phyloP scores from a whole-genome alignment of 2,797 vertebrate genomes.

The Megaceryle alcyon region DNA sequence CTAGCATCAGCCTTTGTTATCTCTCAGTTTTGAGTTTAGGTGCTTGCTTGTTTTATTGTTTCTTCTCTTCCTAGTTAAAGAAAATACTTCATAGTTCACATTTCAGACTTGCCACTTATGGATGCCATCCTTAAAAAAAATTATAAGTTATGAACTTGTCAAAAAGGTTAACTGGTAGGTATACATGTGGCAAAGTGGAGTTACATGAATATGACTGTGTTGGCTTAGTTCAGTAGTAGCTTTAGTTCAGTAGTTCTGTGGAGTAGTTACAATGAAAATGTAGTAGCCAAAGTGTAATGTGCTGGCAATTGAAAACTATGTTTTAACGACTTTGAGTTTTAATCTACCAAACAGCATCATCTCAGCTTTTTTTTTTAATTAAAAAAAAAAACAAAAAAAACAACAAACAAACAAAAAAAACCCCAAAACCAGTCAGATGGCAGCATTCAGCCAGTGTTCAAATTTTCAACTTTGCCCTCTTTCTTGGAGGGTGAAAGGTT shows the following conservation, averaged over 20 bases:
- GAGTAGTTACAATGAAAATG: background rate
- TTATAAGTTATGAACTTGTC: background rate
- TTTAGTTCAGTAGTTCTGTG: background rate
- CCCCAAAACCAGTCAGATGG: background rate
- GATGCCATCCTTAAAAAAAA: background rate
- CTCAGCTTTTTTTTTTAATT: background rate
- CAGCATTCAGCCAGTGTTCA: background rate
- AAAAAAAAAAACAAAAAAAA: too few species aligned
- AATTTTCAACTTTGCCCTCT: background rate
- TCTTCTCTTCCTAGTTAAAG: background rate
- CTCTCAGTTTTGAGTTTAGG: background rate
- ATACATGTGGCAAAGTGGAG: background rate
- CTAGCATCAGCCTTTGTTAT: background rate
- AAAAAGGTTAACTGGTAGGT: background rate
- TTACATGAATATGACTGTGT: fast-evolving
- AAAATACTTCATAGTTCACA: fast-evolving
- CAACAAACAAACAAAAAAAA: too few species aligned
- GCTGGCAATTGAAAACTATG: background rate
- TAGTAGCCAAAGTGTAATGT: background rate
- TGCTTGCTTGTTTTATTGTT: background rate
- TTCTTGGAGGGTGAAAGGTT: background rate
- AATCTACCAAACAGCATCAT: too few species aligned
- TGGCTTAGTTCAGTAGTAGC: background rate
- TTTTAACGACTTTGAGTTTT: background rate
- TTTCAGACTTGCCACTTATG: background rate